Conservation (phyloP, 2,888 invertebrate species). For the Archips xylosteana region DNA sequence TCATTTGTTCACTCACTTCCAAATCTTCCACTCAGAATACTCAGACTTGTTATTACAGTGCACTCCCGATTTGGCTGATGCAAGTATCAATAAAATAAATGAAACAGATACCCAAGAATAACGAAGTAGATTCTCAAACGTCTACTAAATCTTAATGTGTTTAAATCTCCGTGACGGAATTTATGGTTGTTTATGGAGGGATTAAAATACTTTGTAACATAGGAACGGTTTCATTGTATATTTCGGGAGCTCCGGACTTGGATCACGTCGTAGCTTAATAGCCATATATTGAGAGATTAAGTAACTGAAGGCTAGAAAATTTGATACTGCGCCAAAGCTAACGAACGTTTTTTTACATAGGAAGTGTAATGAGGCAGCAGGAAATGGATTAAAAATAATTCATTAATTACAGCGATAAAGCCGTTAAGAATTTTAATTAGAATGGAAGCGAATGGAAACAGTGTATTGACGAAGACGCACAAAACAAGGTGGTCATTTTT, state of each 20-base stretch:
- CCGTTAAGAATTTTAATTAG: background rate
- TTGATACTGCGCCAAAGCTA: conserved; percentile 17
- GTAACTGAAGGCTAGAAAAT: conserved; percentile 6
- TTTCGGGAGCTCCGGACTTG: conserved; percentile 13
- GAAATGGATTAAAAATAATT: background rate
- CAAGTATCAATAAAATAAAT: conserved; percentile 5
- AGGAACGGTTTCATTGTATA: conserved; percentile 10
- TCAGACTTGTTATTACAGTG: background rate
- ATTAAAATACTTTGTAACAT: conserved; percentile 17
- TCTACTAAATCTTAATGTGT: conserved; percentile 18
- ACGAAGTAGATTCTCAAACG: conserved; percentile 3
- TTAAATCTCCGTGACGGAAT: conserved; percentile 29
- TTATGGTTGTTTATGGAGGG: conserved; percentile 10
- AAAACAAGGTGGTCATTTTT: background rate
- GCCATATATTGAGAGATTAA: background rate
- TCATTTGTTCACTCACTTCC: background rate
- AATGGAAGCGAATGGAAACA: background rate
- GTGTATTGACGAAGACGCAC: background rate
- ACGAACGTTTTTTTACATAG: conserved; percentile 18
- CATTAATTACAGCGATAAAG: background rate
- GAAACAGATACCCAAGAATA: conserved; percentile 10
- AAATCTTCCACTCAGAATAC: conserved; percentile 1
- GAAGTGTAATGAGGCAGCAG: background rate
- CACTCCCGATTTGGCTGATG: conserved; percentile 4
- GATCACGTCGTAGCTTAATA: conserved; percentile 10